Percentiles rank a stretch among this genome's conserved stretches.
Evolutionary conservation across 2,113 vertebrate genomes (phyloP).

Genomic region (Thinocorus orbignyianus): DNA sequence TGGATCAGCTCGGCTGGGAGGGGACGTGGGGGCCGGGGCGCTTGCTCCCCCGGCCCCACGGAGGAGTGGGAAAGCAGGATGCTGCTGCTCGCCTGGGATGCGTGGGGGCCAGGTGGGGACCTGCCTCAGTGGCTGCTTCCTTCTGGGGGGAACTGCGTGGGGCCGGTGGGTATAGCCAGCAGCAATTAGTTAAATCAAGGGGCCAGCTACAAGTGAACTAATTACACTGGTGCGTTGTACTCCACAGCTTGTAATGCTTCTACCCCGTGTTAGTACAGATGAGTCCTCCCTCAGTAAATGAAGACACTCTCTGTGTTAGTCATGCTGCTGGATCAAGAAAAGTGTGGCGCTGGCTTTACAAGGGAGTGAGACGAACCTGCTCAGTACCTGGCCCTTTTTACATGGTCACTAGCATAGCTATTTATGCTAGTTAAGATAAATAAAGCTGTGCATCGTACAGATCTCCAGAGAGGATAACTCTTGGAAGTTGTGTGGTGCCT

Average conservation of each 20-base stretch:
- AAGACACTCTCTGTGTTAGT: not conserved
- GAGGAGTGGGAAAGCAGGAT: not conserved
- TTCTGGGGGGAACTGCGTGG: not conserved
- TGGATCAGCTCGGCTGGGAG: not conserved
- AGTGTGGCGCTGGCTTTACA: not conserved
- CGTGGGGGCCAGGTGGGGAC: not conserved
- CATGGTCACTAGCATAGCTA: not conserved
- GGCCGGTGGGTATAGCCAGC: not conserved
- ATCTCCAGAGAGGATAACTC: not conserved
- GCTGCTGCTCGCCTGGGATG: not conserved
- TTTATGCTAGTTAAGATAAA: not conserved
- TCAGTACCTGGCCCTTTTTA: not conserved
- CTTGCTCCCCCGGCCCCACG: fast-evolving
- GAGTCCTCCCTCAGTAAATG: not conserved
- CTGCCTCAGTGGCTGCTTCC: not conserved
- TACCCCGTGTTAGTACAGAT: not conserved
- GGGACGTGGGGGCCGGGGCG: not conserved
- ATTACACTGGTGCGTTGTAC: not conserved
- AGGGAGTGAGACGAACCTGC: not conserved
- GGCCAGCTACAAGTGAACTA: not conserved
- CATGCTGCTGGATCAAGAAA: not conserved
- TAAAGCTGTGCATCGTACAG: not conserved
- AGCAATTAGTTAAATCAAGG: conserved; percentile 3
- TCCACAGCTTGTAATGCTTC: not conserved
- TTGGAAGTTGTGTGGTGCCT: not conserved